Evolutionary conservation across 2,797 vertebrate genomes (phyloP), one percentile per base, ranked within the genome.

Genomic region (Labeo calbasu): DNA sequence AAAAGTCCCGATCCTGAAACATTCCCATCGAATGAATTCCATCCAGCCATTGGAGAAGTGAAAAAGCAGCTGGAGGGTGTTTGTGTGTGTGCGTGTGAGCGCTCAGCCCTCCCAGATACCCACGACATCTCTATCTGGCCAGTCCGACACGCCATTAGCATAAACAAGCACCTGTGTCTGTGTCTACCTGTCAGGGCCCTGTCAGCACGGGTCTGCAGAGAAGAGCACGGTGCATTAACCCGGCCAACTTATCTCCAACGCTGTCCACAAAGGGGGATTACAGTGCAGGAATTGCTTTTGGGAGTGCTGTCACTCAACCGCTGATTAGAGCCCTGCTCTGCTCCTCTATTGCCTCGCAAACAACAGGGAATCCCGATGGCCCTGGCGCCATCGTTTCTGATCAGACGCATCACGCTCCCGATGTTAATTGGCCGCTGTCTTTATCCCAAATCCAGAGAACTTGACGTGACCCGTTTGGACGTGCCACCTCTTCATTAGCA

Each of bases 171-270:
- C 84, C 87, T 77, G 88, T 87, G 84, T 87, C 91, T 82, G 83
- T 89, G 88, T 90, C 88, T 80, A 81, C 77, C 79, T 90, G 90
- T 89, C 91, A 91, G 83, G 57, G 84, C 77, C 83, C 79, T 89
- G 88, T 92, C 90, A 90, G 81, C 32, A 78, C 6, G 23, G 76
- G 75, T 84, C 88, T 53, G 69, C 86, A 88, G 86, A 88, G 83
- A 82, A 88, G 85, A 89, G 87, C 87, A 85, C 77, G 75, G 86
- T 88, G 87, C 90, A 91, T 88, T 92, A 92, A 92, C 90, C 91
- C 79, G 48, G 84, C 71, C 76, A 88, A 89, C 87, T 92, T 88
- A 91, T 89, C 90, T 90, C 71, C 83, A 66, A 57, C 71, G 68
- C 87, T 91, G 88, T 89, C 89, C 89, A 73, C 87, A 89, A 82